Base-by-base conservation (phyloP, 2,797 vertebrate genomes). In the Pipistrellus kuhlii region DNA sequence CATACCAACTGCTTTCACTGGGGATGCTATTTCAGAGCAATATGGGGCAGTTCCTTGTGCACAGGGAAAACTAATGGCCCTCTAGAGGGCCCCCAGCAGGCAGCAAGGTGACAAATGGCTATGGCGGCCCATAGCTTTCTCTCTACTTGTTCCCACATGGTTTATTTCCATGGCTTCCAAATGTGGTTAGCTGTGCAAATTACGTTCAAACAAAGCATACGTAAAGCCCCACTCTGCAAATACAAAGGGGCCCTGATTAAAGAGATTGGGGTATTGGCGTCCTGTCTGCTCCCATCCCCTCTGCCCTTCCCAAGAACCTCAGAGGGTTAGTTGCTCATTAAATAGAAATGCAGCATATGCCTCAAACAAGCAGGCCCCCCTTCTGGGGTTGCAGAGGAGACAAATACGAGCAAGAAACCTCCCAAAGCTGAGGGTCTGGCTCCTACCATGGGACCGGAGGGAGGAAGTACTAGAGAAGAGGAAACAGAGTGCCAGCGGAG, bases 21-120 rank as follows among this genome's bases (percentile, higher is more conserved):
- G 27, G 59, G 83, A 89, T 91, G 38, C 57, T 82, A 64, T 92
- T 96, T 92, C 78, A 85, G 68, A 88, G 71, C 30, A 62, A 72
- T 30, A 48, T 1, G 13, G 9, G 72, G 30, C 32, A 91, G 55
- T 78, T n/a, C 21, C 64, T 41, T 44, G 44, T 38, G 23, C 8
- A 1, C 25, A 27, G 30, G 46, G 38, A 20, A 41, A 46, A 81
- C 8, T 64, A 23, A 30, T 6, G 38, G 14, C 25, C 18, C 32
- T 57, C 80, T 66, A n/a, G 71, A 94, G 66, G 44, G n/a, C 51
- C 23, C n/a, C 2, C 15, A 17, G n/a, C 27, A 15, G 53, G 25
- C 25, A 15, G 66, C 32, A 10, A 15, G n/a, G 44, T 62, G 55
- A 86, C 41, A n/a, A n/a, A 62, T 5, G 51, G 6, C 35, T n/a